Evolutionary conservation across 2,797 vertebrate genomes (phyloP).

Genomic region (Rhyacichthys aspro): DNA sequence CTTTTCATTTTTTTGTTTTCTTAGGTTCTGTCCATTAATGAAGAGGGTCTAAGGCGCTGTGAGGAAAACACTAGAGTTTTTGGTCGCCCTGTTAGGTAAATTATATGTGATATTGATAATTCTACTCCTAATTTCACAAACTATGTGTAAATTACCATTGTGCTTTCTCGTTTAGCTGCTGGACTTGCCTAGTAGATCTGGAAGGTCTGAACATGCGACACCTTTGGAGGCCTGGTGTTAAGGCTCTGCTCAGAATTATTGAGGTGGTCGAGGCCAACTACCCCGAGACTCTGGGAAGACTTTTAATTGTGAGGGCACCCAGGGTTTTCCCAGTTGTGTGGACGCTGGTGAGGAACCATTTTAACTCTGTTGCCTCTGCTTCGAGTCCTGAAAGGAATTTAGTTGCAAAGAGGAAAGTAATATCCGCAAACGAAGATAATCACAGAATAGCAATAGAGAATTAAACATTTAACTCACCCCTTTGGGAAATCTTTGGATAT

Average conservation of each 20-base stretch:
- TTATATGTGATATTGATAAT: not conserved
- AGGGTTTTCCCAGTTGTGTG: slow-evolving; percentile 95
- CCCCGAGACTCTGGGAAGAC: slow-evolving; percentile 86
- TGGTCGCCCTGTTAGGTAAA: slow-evolving; percentile 90
- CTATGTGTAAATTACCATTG: too few species aligned
- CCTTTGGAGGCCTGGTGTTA: slow-evolving; percentile 93
- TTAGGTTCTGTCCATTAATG: slow-evolving; percentile 93
- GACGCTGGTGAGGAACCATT: slow-evolving; percentile 87
- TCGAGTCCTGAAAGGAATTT: not conserved
- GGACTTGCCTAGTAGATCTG: slow-evolving; percentile 94
- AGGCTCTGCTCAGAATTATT: slow-evolving; percentile 91
- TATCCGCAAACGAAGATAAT: slow-evolving; percentile 27
- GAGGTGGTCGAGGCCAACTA: slow-evolving; percentile 87
- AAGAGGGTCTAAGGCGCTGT: slow-evolving; percentile 93
- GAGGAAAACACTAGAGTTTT: slow-evolving; percentile 91
- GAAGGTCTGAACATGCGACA: slow-evolving; percentile 98
- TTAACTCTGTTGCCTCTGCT: not conserved
- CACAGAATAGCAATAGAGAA: slow-evolving; percentile 10
- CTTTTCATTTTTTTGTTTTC: not conserved
- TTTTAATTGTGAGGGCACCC: slow-evolving; percentile 91
- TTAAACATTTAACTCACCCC: slow-evolving; percentile 10
- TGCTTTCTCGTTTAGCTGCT: slow-evolving; percentile 76
- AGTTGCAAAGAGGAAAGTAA: slow-evolving; percentile 8
- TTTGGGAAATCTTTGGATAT: slow-evolving; percentile 25
- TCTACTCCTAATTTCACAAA: not conserved